A percentile compares a stretch with the other conserved stretches of the same genome.
Conservation (phyloP, 53 echinoderm and acorn worm genomes). For the Stichopus horrens region DNA sequence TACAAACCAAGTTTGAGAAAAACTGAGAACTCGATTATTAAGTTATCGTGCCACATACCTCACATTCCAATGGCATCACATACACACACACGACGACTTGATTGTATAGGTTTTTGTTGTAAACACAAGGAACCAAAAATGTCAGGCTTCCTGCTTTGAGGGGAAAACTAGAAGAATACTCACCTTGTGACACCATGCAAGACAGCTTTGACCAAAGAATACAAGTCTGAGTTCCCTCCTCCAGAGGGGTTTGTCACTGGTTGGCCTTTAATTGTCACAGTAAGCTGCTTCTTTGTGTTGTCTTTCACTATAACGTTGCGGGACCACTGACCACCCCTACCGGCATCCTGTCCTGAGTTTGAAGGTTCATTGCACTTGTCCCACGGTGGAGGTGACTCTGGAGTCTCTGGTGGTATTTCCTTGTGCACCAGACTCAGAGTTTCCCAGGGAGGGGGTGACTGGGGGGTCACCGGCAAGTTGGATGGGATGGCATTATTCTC, state of each 20-base stretch:
- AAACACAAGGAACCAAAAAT: no score
- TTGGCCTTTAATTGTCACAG: conserved; percentile 38
- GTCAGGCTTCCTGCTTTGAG: not conserved
- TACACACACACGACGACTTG: no score
- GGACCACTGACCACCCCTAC: conserved; percentile 18
- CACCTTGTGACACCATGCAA: conserved; percentile 45
- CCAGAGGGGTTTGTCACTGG: not conserved
- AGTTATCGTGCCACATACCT: no score
- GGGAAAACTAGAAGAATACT: not conserved
- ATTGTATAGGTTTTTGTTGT: no score
- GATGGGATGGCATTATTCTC: not conserved
- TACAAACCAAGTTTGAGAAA: no score
- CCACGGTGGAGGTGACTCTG: conserved; percentile 42
- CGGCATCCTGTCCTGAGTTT: not conserved
- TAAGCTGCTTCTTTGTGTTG: conserved; percentile 12
- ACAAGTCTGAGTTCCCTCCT: conserved; percentile 2
- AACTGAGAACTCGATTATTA: no score
- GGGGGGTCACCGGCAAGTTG: conserved; percentile 14
- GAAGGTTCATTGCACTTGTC: conserved; percentile 37
- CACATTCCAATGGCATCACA: no score
- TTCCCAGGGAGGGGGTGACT: conserved; percentile 50
- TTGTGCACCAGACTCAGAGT: conserved; percentile 26
- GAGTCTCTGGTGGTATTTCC: conserved; percentile 43
- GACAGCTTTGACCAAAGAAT: conserved; percentile 23
- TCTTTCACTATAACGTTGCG: conserved; percentile 28